Evolutionary conservation across 2,113 vertebrate genomes (phyloP).

Genomic region (Oenanthe melanoleuca): DNA sequence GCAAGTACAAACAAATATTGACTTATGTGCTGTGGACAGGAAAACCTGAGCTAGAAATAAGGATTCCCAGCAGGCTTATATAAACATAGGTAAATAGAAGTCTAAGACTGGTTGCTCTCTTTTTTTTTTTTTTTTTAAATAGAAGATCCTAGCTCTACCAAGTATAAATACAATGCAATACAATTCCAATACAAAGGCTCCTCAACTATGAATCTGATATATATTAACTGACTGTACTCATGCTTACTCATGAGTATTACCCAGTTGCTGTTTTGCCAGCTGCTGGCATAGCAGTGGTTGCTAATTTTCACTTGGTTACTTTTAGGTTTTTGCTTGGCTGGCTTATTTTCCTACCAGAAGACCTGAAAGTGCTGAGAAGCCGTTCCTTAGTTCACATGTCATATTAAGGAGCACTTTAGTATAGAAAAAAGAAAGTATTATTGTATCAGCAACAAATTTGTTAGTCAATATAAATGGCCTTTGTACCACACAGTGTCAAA

Average conservation of each 20-base stretch:
- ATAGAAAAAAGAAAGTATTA: constrained; percentile 53
- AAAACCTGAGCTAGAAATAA: constrained; percentile 63
- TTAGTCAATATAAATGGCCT: constrained; percentile 55
- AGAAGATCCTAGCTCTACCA: constrained; percentile 24
- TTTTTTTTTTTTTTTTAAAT: constrained; percentile 21
- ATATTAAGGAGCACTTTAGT: constrained; percentile 62
- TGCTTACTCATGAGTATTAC: not conserved
- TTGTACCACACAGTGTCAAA: constrained; percentile 62
- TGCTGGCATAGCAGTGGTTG: not conserved
- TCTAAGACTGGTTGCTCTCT: constrained; percentile 13
- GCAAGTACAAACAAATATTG: constrained; percentile 68
- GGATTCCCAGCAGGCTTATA: constrained; percentile 50
- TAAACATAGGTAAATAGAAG: constrained; percentile 35
- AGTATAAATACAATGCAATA: constrained; percentile 54
- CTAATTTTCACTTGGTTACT: not conserved
- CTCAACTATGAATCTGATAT: constrained; percentile 17
- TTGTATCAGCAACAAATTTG: constrained; percentile 36
- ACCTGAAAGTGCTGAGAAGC: constrained; percentile 53
- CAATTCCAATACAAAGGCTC: constrained; percentile 58
- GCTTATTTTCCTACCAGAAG: constrained; percentile 26
- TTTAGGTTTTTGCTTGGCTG: constrained; percentile 16
- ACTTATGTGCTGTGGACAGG: constrained; percentile 55
- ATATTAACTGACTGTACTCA: not conserved
- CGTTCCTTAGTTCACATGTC: not conserved
- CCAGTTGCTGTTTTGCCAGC: not conserved